Conservation (phyloP, 2,113 vertebrate species). For the Pyxicephalus adspersus region DNA sequence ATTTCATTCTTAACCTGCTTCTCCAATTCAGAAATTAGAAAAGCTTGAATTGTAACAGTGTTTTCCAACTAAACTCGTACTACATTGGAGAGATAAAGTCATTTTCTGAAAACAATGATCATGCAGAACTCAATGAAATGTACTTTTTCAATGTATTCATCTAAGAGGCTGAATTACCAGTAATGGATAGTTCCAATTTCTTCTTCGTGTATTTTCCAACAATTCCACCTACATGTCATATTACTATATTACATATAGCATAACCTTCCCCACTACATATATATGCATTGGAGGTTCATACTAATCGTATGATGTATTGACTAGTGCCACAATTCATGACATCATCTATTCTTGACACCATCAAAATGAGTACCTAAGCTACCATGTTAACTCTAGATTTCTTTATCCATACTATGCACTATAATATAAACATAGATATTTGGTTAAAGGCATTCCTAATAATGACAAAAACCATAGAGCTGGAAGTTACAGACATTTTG, state of each 20-base stretch:
- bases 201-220: not conserved
- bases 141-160: not conserved
- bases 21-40: conserved; percentile 19
- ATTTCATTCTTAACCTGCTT: conserved; percentile 41
- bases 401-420: no score
- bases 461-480: no score
- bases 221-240: not conserved
- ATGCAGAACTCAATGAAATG: not conserved
- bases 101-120: conserved; percentile 42
- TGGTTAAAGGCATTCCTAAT: no score
- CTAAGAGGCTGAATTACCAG: not conserved
- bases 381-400: no score
- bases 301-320: no score
- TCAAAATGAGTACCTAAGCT: no score
- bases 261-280: no score
- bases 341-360: no score
- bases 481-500: no score
- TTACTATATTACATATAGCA: not conserved
- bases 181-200: not conserved
- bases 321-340: no score
- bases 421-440: no score
- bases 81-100: conserved; percentile 7
- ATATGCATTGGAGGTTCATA: no score
- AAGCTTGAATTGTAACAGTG: conserved; percentile 18
- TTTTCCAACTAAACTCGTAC: not conserved